Percentiles rank a stretch among this genome's conserved stretches.
phyloP scores from a whole-genome alignment of 2,888 invertebrate species.

The Geotrupes spiniger region DNA sequence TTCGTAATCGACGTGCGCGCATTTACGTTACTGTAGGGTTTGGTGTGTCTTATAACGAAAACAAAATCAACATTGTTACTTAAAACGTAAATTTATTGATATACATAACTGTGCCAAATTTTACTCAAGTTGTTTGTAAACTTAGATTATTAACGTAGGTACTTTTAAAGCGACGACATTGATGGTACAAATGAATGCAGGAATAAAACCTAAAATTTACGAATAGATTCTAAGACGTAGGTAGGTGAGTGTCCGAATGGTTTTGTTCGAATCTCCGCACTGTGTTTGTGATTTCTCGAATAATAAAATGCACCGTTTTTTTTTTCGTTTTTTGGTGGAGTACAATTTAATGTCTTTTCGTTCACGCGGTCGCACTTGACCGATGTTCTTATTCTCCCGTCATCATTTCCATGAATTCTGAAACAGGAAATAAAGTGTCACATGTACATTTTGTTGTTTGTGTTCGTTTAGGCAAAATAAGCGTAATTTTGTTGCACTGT shows the following conservation, averaged over 20 bases:
- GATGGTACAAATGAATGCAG: constrained; percentile 15
- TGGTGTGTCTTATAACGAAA: too few species aligned
- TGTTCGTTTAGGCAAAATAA: too few species aligned
- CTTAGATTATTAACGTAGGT: not conserved
- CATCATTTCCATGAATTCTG: constrained; percentile 97
- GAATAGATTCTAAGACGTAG: not conserved
- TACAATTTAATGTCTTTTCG: constrained; percentile 6
- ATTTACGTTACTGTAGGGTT: too few species aligned
- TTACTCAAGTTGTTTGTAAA: not conserved
- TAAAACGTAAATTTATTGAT: constrained; percentile 17
- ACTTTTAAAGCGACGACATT: constrained; percentile 7
- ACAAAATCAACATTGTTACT: constrained; percentile 2
- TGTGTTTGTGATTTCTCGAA: constrained; percentile 14
- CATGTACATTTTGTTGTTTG: too few species aligned
- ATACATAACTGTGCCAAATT: constrained; percentile 12
- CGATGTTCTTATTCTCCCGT: constrained; percentile 73
- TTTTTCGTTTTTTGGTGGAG: constrained; percentile 5
- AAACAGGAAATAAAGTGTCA: constrained; percentile 48
- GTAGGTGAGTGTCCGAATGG: not conserved
- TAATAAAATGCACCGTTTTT: constrained; percentile 22
- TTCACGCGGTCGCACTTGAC: constrained; percentile 1
- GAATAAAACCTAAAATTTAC: constrained; percentile 4
- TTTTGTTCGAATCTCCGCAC: constrained; percentile 7
- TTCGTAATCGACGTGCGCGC: too few species aligned
- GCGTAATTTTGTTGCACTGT: too few species aligned